A percentile compares a stretch with the other conserved stretches of the same genome.
phyloP scores from a whole-genome alignment of 2,888 invertebrate genomes.

The Ametastegia equiseti region DNA sequence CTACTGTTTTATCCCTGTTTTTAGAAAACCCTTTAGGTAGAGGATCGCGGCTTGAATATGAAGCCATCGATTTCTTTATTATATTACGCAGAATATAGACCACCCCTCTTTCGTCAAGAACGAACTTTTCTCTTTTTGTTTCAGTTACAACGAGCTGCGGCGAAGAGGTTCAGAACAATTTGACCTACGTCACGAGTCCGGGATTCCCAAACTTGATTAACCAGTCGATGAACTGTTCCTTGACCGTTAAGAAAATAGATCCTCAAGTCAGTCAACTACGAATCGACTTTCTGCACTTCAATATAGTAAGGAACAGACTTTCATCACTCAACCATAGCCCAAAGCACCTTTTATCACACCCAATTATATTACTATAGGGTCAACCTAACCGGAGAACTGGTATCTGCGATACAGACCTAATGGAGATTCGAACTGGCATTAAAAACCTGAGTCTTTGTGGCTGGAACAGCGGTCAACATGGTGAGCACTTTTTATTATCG shows the following conservation, averaged over 20 bases:
- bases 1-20: not conserved
- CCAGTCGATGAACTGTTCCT: constrained; percentile 83
- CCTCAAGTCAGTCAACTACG: constrained; percentile 90
- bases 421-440: constrained; percentile 70
- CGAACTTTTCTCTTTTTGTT: not conserved
- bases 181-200: constrained; percentile 90
- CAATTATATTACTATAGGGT: constrained; percentile 79
- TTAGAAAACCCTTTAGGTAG: not conserved
- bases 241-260: constrained; percentile 86
- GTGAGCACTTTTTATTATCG: constrained; percentile 77
- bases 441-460: constrained; percentile 83
- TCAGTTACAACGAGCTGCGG: constrained; percentile 87
- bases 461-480: constrained; percentile 90
- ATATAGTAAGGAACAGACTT: constrained; percentile 79
- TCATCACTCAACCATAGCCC: not conserved
- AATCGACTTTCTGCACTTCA: constrained; percentile 90
- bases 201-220: constrained; percentile 88
- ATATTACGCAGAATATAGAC: not conserved
- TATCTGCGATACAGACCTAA: constrained; percentile 86
- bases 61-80: constrained; percentile 16
- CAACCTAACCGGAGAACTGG: constrained; percentile 90
- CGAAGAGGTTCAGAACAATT: constrained; percentile 85
- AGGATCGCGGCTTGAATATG: constrained; percentile 17
- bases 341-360: not conserved
- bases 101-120: not conserved